phyloP scores from a whole-genome alignment of 2,797 vertebrate species.

The Pangasius macronema region DNA sequence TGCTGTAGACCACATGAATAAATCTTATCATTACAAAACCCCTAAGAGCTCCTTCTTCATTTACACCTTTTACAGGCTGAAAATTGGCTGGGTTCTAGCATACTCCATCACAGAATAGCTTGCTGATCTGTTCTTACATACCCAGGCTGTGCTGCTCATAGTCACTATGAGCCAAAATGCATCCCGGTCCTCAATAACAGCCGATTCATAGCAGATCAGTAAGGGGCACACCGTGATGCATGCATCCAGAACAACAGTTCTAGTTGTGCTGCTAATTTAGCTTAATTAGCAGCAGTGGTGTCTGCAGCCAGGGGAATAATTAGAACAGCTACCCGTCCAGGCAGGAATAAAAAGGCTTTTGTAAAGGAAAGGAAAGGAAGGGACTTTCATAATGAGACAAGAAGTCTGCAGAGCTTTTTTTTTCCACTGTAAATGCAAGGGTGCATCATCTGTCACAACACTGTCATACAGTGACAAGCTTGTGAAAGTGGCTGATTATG shows the following conservation, averaged over 20 bases:
- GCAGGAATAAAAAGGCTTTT: slow-evolving; percentile 40
- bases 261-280: slow-evolving; percentile 44
- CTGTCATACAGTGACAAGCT: slow-evolving; percentile 19
- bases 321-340: slow-evolving; percentile 43
- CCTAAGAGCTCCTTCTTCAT: not conserved
- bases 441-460: slow-evolving; percentile 29
- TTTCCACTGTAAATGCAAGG: not conserved
- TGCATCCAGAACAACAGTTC: slow-evolving; percentile 27
- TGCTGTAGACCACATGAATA: not conserved
- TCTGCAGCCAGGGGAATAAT: slow-evolving; percentile 45
- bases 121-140: slow-evolving; percentile 4
- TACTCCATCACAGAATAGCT: not conserved
- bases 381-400: slow-evolving; percentile 33
- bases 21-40: not conserved
- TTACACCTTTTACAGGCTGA: not conserved
- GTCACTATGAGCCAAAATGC: slow-evolving; percentile 4
- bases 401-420: slow-evolving; percentile 6
- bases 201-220: slow-evolving; percentile 12
- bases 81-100: not conserved
- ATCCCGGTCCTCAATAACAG: not conserved
- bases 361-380: slow-evolving; percentile 17
- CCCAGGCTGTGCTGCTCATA: not conserved
- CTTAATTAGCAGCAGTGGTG: slow-evolving; percentile 43
- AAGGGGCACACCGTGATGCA: slow-evolving; percentile 7
- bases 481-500: not conserved